These are phyloP conservation scores for Linyphia triangularis DNA, from an alignment of 2,888 invertebrate genomes.

Conservation along the genomic window DNA sequence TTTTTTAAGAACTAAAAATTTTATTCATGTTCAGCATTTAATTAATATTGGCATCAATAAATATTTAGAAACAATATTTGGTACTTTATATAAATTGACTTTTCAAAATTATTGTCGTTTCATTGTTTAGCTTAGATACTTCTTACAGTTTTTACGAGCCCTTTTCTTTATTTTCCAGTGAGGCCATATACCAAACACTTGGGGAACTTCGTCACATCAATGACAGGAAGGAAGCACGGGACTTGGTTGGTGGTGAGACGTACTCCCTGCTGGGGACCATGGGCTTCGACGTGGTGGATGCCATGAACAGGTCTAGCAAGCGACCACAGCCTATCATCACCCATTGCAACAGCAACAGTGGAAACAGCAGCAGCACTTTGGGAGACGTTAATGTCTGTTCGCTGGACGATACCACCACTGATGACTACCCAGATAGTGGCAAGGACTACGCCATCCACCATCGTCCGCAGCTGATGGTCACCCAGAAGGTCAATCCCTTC, in stretches of 20 bases:
- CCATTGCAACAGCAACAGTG: constrained; percentile 28
- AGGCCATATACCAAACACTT: constrained; percentile 77
- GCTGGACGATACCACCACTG: constrained; percentile 12
- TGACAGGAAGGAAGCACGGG: constrained; percentile 74
- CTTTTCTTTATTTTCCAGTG: constrained; percentile 44
- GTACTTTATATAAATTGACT: background rate
- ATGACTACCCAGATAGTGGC: constrained; percentile 28
- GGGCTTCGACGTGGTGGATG: constrained; percentile 75
- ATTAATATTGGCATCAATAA: no score
- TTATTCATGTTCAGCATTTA: no score
- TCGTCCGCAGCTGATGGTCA: constrained; percentile 49
- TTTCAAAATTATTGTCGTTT: background rate
- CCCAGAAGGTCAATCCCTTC: constrained; percentile 62
- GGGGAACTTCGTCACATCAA: constrained; percentile 76
- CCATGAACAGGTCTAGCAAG: constrained; percentile 58
- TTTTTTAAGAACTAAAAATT: no score
- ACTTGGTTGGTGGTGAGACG: constrained; percentile 76
- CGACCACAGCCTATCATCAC: background rate
- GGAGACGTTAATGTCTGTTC: constrained; percentile 44
- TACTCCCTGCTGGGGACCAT: constrained; percentile 75
- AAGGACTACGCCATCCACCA: constrained; percentile 39
- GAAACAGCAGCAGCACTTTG: constrained; percentile 50
- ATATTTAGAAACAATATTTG: background rate
- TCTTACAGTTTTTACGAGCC: background rate
- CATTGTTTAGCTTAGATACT: no score